A percentile compares a stretch with the other conserved stretches of the same genome.
These are phyloP conservation scores for Morone saxatilis DNA, from an alignment of 2,113 vertebrate genomes.

Conservation along the genomic window DNA sequence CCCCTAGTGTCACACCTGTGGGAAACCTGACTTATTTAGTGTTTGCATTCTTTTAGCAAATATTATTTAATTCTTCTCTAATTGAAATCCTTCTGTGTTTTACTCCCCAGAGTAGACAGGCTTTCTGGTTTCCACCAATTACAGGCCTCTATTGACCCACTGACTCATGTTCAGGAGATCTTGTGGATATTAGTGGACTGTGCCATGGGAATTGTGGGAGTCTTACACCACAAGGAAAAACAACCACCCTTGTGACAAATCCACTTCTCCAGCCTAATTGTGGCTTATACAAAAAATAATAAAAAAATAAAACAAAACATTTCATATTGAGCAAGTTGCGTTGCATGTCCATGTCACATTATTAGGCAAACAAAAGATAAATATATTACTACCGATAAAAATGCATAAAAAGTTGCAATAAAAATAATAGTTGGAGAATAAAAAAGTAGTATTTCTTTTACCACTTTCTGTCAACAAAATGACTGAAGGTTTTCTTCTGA, in stretches of 20 bases:
- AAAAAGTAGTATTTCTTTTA: too few relatives aligned
- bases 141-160: constrained; percentile 9
- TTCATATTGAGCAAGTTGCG: too few relatives aligned
- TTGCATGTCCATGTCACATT: neutral
- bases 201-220: neutral
- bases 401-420: neutral
- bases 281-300: too few relatives aligned
- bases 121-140: neutral
- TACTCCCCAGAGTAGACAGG: neutral
- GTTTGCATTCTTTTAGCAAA: neutral
- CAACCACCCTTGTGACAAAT: neutral
- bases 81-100: neutral
- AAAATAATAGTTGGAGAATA: neutral
- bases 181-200: neutral
- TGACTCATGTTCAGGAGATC: constrained; percentile 11
- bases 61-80: neutral
- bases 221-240: neutral
- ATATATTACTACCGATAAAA: neutral
- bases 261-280: neutral
- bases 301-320: neutral
- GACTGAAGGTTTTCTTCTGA: neutral
- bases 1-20: neutral
- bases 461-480: neutral
- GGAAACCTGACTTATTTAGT: neutral
- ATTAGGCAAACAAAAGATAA: neutral